Conservation (phyloP, 2,888 invertebrate genomes). For the Leptinotarsa tumamoca region DNA sequence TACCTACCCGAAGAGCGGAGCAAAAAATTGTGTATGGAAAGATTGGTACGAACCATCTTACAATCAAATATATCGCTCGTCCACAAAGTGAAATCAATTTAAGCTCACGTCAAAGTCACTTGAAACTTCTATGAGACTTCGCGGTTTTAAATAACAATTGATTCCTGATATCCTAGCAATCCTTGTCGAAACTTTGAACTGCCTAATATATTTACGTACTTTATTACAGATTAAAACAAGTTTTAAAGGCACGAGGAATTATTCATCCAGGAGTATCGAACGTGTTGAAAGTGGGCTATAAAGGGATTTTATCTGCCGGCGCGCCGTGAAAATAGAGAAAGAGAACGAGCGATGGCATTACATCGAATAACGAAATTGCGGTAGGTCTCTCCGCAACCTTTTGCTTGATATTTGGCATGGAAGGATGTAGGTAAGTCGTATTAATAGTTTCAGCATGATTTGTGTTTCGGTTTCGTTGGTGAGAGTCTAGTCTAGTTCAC, state of each 20-base stretch:
- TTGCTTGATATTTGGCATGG: conserved; percentile 32
- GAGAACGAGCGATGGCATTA: conserved; percentile 24
- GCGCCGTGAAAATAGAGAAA: conserved; percentile 26
- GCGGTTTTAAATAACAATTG: not conserved
- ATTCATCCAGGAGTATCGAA: conserved; percentile 27
- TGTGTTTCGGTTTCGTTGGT: conserved; percentile 7
- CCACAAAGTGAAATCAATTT: too few species aligned
- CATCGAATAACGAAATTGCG: conserved; percentile 23
- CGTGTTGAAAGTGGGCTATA: conserved; percentile 31
- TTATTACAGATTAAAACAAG: conserved; percentile 30
- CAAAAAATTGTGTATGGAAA: too few species aligned
- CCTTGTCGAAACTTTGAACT: not conserved
- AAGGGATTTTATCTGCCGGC: conserved; percentile 29
- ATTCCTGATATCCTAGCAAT: not conserved
- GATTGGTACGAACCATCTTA: too few species aligned
- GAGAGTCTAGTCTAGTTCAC: not conserved
- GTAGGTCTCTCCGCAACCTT: conserved; percentile 36
- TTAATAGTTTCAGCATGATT: conserved; percentile 10
- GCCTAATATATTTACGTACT: conserved; percentile 10
- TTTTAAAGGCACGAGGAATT: conserved; percentile 25
- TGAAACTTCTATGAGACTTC: too few species aligned
- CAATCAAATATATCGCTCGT: too few species aligned
- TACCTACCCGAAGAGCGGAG: too few species aligned
- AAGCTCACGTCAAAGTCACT: too few species aligned
- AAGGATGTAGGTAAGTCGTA: conserved; percentile 21